phyloP scores from a whole-genome alignment of 1,140 invertebrate genomes.

The Protaetia brevitarsis region DNA sequence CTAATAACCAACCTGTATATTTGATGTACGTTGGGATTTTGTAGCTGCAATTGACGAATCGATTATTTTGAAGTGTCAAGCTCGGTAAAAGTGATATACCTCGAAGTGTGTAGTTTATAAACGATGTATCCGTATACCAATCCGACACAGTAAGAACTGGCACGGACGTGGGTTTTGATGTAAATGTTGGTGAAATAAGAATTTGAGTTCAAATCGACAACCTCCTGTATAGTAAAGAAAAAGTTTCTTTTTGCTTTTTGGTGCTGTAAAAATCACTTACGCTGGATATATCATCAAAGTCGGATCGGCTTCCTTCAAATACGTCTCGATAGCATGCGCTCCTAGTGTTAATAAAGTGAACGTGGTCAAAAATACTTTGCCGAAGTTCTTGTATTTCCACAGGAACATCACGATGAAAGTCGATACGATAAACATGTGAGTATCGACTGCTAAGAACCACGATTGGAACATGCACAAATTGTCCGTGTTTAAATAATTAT shows the following conservation, averaged over 20 bases:
- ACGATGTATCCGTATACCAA: conserved; percentile 62
- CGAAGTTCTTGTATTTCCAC: conserved; percentile 60
- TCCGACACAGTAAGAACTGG: conserved; percentile 63
- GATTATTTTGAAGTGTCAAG: background rate
- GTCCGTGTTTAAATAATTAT: conserved; percentile 73
- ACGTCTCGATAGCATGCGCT: conserved; percentile 64
- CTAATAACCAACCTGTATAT: conserved; percentile 57
- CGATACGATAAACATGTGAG: conserved; percentile 77
- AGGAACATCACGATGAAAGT: conserved; percentile 71
- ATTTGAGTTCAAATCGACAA: conserved; percentile 59
- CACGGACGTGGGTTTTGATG: conserved; percentile 69
- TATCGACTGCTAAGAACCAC: conserved; percentile 88
- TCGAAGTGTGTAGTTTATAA: conserved; percentile 57
- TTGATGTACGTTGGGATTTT: conserved; percentile 52
- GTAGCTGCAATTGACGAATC: conserved; percentile 48
- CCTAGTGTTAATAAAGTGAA: conserved; percentile 55
- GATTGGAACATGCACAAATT: conserved; percentile 83
- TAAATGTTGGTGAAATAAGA: conserved; percentile 62
- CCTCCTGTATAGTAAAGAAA: conserved; percentile 55
- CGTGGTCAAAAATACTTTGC: conserved; percentile 54
- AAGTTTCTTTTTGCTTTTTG: conserved; percentile 24
- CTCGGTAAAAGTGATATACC: conserved; percentile 45
- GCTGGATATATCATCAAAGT: conserved; percentile 63
- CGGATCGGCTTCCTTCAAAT: conserved; percentile 58
- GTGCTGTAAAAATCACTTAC: conserved; percentile 51